Evolutionary conservation across 1,140 invertebrate species (phyloP), one percentile per base, ranked within the genome.

Genomic region (Vanessa atalanta): DNA sequence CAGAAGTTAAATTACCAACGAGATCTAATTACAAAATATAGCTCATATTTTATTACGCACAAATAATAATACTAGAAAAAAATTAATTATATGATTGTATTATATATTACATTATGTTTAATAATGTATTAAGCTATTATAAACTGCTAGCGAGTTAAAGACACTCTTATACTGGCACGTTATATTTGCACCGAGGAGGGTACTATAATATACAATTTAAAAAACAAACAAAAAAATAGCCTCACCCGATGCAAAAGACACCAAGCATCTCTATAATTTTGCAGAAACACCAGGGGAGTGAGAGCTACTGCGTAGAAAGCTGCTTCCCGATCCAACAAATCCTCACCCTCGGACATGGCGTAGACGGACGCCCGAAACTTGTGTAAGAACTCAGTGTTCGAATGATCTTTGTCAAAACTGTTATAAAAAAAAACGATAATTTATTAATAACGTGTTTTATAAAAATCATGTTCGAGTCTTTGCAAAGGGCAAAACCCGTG

Each of bases 161-260:
- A n/a, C n/a, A n/a, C n/a, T n/a, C n/a, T 20, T 20, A 20, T 20
- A 20, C 20, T 20, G 20, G 20, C 20, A 20, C 20, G 20, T 20
- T 20, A 20, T 20, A 20, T 20, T 20, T 20, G 20, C 20, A 20
- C 0, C 20, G 20, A 20, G 20, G 0, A 20, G 20, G 20, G 20
- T 20, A 20, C 20, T 20, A 20, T 20, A 20, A 20, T 20, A 20
- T 20, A 20, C 1, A 20, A 20, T 20, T n/a, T 0, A 20, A 31
- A 31, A 4, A 31, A 31, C 0, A 31, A 31, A 31, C 3, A n/a
- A n/a, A 53, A 53, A n/a, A 7, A n/a, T n/a, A 51, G 20, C 51
- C 80, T 79, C 72, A 92, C 89, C 72, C 90, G 76, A 55, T 91
- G 86, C 12, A 91, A 65, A 31, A 92, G 73, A 72, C 90, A 92